These are phyloP conservation scores for Mystacides longicornis DNA, from an alignment of 2,888 invertebrate species.

Conservation along the genomic window DNA sequence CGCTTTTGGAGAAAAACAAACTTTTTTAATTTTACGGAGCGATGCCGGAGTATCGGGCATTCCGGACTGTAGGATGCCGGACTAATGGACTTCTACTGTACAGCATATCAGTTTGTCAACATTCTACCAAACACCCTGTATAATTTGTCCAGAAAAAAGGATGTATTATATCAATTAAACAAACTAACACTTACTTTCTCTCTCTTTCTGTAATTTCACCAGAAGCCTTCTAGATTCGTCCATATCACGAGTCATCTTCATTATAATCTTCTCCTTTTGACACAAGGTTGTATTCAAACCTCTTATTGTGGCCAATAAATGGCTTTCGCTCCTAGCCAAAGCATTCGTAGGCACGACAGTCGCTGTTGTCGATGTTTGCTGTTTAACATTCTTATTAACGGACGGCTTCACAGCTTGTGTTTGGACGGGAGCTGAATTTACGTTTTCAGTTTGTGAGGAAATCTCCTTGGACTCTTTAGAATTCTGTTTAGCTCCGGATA, in stretches of 20 bases:
- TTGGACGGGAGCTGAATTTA: conserved; percentile 32
- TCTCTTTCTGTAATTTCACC: conserved; percentile 65
- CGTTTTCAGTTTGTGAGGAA: conserved; percentile 45
- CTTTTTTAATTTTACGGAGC: too few relatives aligned
- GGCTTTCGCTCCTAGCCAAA: conserved; percentile 62
- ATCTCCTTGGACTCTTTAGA: conserved; percentile 35
- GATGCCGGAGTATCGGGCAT: too few relatives aligned
- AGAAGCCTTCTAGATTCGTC: conserved; percentile 72
- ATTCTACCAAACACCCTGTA: too few relatives aligned
- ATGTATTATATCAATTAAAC: too few relatives aligned
- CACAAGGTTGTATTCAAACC: conserved; percentile 68
- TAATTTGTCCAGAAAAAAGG: too few relatives aligned
- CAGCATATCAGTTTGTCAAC: too few relatives aligned
- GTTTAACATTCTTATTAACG: conserved; percentile 46
- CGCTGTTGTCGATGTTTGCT: conserved; percentile 46
- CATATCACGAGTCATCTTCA: conserved; percentile 65
- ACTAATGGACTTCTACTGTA: too few relatives aligned
- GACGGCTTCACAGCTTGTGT: conserved; percentile 38
- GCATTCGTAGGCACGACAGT: conserved; percentile 40
- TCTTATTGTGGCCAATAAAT: conserved; percentile 71
- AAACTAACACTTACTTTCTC: conserved; percentile 56
- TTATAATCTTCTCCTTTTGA: conserved; percentile 64
- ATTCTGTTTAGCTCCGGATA: conserved; percentile 49
- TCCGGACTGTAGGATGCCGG: too few relatives aligned
- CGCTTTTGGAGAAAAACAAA: too few relatives aligned